A percentile compares a stretch with the other conserved stretches of the same genome.
Conservation (phyloP, 2,797 vertebrate genomes). For the Nyctalus aviator region DNA sequence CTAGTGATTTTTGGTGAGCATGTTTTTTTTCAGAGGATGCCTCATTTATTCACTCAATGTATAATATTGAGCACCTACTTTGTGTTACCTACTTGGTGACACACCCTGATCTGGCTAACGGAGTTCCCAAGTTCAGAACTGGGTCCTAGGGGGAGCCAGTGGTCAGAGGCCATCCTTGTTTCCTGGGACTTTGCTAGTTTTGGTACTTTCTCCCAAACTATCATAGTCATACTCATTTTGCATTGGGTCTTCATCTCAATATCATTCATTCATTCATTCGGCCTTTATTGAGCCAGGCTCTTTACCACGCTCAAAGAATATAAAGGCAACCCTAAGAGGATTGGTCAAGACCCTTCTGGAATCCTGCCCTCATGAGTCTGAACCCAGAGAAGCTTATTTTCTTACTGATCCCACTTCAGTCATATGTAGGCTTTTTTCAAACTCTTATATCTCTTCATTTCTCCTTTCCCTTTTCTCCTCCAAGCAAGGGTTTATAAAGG, state of each 20-base stretch:
- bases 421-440: not conserved
- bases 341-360: not conserved
- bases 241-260: not conserved
- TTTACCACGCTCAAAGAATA: not conserved
- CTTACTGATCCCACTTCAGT: not conserved
- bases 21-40: not conserved
- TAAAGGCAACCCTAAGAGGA: not conserved
- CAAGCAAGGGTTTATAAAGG: not conserved
- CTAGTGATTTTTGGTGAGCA: not conserved
- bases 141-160: too few relatives aligned
- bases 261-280: not conserved
- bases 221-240: not conserved
- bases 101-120: not conserved
- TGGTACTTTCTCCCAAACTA: not conserved
- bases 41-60: not conserved
- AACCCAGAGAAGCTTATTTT: not conserved
- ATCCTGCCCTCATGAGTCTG: not conserved
- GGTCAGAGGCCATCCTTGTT: not conserved
- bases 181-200: not conserved
- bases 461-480: not conserved
- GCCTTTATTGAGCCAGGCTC: not conserved
- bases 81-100: not conserved
- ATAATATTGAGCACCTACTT: not conserved
- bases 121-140: slow-evolving; percentile 7
- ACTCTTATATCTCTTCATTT: not conserved